Percentiles rank a stretch among this genome's conserved stretches.
phyloP scores from a whole-genome alignment of 2,113 vertebrate species.

The Hiodon tergisus region DNA sequence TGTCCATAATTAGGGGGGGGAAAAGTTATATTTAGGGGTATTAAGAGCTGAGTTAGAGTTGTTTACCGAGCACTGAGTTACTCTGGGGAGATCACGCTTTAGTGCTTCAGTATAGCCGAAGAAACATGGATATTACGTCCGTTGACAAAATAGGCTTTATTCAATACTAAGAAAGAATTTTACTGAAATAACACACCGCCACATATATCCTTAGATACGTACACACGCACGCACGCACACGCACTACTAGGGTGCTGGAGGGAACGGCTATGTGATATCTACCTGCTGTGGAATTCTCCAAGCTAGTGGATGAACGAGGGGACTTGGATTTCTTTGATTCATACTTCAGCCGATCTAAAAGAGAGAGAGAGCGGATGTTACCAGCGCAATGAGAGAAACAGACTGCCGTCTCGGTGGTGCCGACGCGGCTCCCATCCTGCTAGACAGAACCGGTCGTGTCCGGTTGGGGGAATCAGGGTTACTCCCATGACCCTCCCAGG shows the following conservation, averaged over 20 bases:
- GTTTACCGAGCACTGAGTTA: no score
- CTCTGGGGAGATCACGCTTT: no score
- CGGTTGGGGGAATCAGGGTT: not conserved
- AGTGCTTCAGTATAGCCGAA: no score
- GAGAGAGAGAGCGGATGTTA: constrained; percentile 53
- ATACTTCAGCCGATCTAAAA: constrained; percentile 95
- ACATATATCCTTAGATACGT: not conserved
- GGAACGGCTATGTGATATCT: constrained; percentile 35
- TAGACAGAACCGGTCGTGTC: not conserved
- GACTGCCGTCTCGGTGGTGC: not conserved
- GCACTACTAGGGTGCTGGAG: constrained; percentile 18
- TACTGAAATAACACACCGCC: no score
- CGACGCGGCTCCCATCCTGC: not conserved
- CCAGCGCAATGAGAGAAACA: constrained; percentile 13
- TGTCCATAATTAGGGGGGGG: no score
- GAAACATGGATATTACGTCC: no score
- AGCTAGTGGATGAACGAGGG: constrained; percentile 56
- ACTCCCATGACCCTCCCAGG: no score
- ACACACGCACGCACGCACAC: not conserved
- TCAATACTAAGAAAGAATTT: no score
- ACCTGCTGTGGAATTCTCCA: constrained; percentile 61
- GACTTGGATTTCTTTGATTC: constrained; percentile 92
- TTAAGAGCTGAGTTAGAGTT: no score
- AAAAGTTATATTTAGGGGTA: no score
- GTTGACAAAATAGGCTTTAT: no score